phyloP scores from a whole-genome alignment of 2,113 vertebrate genomes.

The Planiliza haematocheilus region DNA sequence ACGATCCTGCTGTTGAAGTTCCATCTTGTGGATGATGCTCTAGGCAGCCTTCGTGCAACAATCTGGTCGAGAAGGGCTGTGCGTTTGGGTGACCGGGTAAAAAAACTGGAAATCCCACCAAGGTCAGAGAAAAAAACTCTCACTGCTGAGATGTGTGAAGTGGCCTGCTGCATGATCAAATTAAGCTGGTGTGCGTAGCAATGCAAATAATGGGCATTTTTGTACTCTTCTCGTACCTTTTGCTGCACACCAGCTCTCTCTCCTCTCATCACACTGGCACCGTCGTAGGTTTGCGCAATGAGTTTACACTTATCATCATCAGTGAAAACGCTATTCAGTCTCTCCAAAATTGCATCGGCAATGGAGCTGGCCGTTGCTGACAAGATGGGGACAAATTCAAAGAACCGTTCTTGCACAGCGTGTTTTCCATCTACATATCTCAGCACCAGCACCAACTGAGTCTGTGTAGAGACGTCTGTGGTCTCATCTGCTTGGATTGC shows the following conservation, averaged over 20 bases:
- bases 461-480: no score
- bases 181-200: neutral
- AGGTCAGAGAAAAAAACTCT: conserved; percentile 6
- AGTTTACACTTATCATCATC: neutral
- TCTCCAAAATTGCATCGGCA: no score
- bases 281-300: neutral
- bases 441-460: neutral
- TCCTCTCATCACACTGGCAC: neutral
- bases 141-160: neutral
- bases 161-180: neutral
- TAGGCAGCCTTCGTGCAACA: conserved; percentile 8
- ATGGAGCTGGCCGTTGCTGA: no score
- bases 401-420: no score
- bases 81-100: neutral
- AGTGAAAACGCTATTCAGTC: no score
- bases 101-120: neutral
- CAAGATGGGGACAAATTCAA: no score
- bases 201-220: neutral
- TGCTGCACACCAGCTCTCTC: no score
- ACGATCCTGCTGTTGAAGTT: conserved; percentile 11
- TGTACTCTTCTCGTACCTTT: no score
- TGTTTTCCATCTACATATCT: neutral
- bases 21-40: conserved; percentile 16
- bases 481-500: no score
- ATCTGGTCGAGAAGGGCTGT: conserved; percentile 15